Evolutionary conservation across 2,888 invertebrate species (phyloP).

Genomic region (Tillus elongatus): DNA sequence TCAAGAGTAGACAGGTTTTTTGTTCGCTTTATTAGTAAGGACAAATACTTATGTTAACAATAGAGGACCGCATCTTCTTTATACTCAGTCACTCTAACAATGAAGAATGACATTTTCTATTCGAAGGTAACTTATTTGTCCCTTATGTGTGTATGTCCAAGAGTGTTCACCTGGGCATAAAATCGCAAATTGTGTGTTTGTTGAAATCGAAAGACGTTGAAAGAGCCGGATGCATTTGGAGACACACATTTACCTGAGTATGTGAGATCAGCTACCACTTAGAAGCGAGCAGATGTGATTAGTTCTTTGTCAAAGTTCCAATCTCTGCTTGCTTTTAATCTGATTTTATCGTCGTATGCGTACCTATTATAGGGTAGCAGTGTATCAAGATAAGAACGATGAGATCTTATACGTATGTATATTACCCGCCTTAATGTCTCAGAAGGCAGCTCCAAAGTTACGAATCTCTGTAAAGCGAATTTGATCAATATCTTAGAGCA

Average conservation of each 20-base stretch:
- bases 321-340: no score
- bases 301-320: no score
- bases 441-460: no score
- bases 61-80: conserved; percentile 28
- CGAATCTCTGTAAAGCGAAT: no score
- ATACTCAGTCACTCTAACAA: conserved; percentile 12
- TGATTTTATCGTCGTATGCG: no score
- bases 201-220: conserved; percentile 26
- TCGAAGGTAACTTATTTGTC: conserved; percentile 30
- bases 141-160: conserved; percentile 27
- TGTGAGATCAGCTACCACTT: conserved; percentile 21
- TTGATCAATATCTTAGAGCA: no score
- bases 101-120: conserved; percentile 30
- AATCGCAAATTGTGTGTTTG: conserved; percentile 32
- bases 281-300: conserved; percentile 30
- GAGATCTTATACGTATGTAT: no score
- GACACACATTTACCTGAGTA: conserved; percentile 29
- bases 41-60: conserved; percentile 25
- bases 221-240: conserved; percentile 28
- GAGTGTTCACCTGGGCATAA: conserved; percentile 31
- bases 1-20: conserved; percentile 17
- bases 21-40: conserved; percentile 19
- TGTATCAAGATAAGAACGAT: no score
- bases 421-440: no score
- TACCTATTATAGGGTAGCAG: no score